phyloP scores from a whole-genome alignment of 2,888 invertebrate species.

The Pristionchus mayeri region DNA sequence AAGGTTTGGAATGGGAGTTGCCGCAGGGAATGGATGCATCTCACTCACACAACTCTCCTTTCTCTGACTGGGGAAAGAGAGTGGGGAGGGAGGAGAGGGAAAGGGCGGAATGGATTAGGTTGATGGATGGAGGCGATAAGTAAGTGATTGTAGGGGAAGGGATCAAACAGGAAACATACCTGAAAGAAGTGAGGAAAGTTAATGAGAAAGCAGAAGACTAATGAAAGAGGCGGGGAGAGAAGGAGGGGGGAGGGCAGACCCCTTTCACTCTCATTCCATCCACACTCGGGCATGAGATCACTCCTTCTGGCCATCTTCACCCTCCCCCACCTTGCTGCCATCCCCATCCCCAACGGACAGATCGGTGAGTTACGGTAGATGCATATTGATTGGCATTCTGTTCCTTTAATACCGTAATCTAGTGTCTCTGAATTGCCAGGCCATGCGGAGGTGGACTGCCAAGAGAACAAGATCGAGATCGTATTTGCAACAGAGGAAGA shows the following conservation, averaged over 20 bases:
- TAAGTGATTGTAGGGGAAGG: slow-evolving; percentile 32
- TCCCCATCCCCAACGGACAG: slow-evolving; percentile 70
- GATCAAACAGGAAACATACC: slow-evolving; percentile 38
- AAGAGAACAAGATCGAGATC: slow-evolving; percentile 73
- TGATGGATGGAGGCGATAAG: slow-evolving; percentile 34
- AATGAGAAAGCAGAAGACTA: slow-evolving; percentile 20
- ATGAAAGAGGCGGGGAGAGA: slow-evolving; percentile 14
- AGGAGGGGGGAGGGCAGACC: slow-evolving; percentile 1
- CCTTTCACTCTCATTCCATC: slow-evolving; percentile 19
- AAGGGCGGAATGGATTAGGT: slow-evolving; percentile 30
- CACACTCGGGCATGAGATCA: slow-evolving; percentile 42
- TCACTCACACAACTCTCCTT: neutral
- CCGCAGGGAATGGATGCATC: neutral
- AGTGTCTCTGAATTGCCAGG: slow-evolving; percentile 60
- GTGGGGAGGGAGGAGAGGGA: neutral
- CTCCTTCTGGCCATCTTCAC: slow-evolving; percentile 35
- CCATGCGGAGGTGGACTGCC: slow-evolving; percentile 75
- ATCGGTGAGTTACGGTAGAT: slow-evolving; percentile 57
- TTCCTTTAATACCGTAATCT: neutral
- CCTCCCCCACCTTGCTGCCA: slow-evolving; percentile 48
- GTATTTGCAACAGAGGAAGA: slow-evolving; percentile 72
- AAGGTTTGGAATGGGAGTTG: neutral
- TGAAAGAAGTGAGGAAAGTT: slow-evolving; percentile 41
- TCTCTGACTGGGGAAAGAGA: neutral
- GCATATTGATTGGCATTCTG: neutral